A percentile compares a stretch with the other conserved stretches of the same genome.
Evolutionary conservation across 1,140 invertebrate species (phyloP).

Genomic region (Parapsyche elsis): DNA sequence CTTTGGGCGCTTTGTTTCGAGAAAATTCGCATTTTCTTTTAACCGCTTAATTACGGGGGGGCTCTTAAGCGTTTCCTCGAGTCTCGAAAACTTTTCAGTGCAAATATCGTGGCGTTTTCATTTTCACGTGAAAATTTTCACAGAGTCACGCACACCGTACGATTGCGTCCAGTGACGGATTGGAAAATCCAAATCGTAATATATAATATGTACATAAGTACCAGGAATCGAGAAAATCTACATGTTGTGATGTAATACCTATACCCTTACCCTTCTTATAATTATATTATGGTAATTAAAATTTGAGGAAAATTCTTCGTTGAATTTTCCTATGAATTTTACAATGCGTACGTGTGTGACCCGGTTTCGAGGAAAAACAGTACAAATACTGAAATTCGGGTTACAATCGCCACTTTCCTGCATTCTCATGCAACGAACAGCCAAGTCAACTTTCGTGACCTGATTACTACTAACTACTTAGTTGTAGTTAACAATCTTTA

Average conservation of each 20-base stretch:
- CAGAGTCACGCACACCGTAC: slow-evolving; percentile 16
- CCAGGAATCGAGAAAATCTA: too few species aligned
- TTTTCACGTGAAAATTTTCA: slow-evolving; percentile 20
- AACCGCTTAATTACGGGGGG: not conserved
- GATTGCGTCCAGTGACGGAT: not conserved
- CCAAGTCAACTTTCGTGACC: slow-evolving; percentile 21
- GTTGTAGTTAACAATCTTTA: not conserved
- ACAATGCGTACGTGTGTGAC: slow-evolving; percentile 8
- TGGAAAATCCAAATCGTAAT: too few species aligned
- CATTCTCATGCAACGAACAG: slow-evolving; percentile 41
- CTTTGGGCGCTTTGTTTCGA: not conserved
- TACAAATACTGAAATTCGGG: slow-evolving; percentile 40
- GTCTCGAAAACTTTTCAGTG: slow-evolving; percentile 5
- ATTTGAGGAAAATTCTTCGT: too few species aligned
- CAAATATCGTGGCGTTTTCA: not conserved
- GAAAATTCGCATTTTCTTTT: not conserved
- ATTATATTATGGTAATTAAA: too few species aligned
- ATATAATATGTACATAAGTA: too few species aligned
- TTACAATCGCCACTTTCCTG: slow-evolving; percentile 40
- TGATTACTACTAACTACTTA: slow-evolving; percentile 4
- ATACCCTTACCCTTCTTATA: too few species aligned
- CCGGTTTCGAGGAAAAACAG: slow-evolving; percentile 39
- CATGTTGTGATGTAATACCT: too few species aligned
- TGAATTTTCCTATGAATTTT: too few species aligned
- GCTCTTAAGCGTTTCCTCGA: not conserved